Conservation (phyloP, 1,140 invertebrate species). For the Halyomorpha halys region DNA sequence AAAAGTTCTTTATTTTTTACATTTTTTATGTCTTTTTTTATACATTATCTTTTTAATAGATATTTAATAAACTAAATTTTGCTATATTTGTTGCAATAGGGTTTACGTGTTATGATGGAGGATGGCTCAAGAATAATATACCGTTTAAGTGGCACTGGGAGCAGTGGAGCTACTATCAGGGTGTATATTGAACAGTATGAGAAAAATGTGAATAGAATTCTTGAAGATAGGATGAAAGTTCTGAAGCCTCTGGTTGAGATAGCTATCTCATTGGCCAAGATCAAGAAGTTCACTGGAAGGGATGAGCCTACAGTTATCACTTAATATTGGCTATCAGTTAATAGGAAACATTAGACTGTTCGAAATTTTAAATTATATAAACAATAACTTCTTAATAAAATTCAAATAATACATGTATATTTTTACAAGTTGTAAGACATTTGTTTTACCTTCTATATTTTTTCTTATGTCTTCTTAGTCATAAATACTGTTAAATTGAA, state of each 20-base stretch:
- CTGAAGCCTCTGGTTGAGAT: constrained; percentile 80
- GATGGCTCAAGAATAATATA: constrained; percentile 89
- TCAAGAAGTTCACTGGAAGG: constrained; percentile 77
- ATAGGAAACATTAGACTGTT: too few relatives aligned
- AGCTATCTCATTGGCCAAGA: constrained; percentile 72
- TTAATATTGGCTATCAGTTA: constrained; percentile 44
- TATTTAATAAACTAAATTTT: too few relatives aligned
- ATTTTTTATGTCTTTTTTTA: too few relatives aligned
- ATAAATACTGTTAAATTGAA: too few relatives aligned
- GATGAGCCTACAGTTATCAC: constrained; percentile 93
- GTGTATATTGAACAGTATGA: constrained; percentile 84
- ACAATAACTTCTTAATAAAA: too few relatives aligned
- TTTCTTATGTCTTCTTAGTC: too few relatives aligned
- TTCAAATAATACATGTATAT: too few relatives aligned
- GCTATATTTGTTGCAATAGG: constrained; percentile 45
- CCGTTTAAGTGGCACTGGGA: constrained; percentile 93
- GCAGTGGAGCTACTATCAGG: constrained; percentile 90
- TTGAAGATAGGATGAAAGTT: constrained; percentile 65
- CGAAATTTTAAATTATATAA: too few relatives aligned
- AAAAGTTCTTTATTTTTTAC: too few relatives aligned
- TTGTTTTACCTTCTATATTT: too few relatives aligned
- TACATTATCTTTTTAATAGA: too few relatives aligned
- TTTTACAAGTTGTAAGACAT: too few relatives aligned
- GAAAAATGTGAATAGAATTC: constrained; percentile 48
- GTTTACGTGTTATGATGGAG: constrained; percentile 83